Evolutionary conservation across 2,888 invertebrate species (phyloP).

Genomic region (Nemoura dubitans): DNA sequence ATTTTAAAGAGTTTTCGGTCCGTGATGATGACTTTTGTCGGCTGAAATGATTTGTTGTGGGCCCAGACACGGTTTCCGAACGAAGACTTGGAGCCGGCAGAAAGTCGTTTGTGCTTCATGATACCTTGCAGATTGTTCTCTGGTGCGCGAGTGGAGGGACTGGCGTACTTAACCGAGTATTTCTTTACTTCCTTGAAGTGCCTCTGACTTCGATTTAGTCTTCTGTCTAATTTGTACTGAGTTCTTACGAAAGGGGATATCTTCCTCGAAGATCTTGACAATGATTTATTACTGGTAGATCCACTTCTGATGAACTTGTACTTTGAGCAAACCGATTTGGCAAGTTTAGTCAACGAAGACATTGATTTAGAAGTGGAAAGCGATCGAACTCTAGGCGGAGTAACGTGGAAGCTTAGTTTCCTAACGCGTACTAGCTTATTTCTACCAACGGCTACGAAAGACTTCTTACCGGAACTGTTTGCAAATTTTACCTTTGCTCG

Average conservation of each 20-base stretch:
- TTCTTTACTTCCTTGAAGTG: constrained; percentile 43
- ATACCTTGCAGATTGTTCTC: constrained; percentile 36
- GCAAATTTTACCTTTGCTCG: constrained; percentile 27
- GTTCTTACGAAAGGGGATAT: neutral
- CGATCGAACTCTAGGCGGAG: neutral
- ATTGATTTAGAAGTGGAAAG: neutral
- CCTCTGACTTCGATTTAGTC: constrained; percentile 25
- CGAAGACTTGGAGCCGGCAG: neutral
- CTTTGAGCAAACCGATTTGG: constrained; percentile 44
- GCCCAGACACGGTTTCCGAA: constrained; percentile 41
- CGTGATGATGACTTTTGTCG: constrained; percentile 33
- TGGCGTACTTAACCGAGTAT: constrained; percentile 45
- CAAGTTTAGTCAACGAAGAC: constrained; percentile 37
- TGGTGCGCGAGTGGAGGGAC: neutral
- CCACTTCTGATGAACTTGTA: constrained; percentile 42
- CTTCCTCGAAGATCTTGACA: neutral
- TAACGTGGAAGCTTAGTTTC: neutral
- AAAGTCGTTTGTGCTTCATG: constrained; percentile 20
- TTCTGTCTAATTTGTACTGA: constrained; percentile 43
- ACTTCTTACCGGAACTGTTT: neutral
- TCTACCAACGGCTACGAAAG: constrained; percentile 27
- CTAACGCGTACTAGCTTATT: constrained; percentile 36
- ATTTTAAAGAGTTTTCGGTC: constrained; percentile 42
- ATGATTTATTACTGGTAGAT: neutral
- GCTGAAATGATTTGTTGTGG: constrained; percentile 30